Evolutionary conservation across 2,797 vertebrate genomes (phyloP).

Genomic region (Esox lucius): DNA sequence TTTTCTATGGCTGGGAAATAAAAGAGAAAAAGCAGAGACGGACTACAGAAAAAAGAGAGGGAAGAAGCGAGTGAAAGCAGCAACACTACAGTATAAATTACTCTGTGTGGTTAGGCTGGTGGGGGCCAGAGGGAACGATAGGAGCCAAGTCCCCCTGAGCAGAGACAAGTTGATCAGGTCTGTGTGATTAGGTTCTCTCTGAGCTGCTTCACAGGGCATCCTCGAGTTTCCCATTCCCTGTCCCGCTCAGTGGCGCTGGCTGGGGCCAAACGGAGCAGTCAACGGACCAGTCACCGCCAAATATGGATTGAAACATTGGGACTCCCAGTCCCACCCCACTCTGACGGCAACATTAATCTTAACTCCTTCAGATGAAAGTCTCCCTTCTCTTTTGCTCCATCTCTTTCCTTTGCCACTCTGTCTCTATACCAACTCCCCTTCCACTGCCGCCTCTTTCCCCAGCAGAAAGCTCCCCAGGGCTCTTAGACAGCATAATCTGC

Average conservation of each 20-base stretch:
- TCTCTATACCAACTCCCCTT: background rate
- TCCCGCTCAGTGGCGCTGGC: background rate
- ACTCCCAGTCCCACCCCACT: slow-evolving; percentile 18
- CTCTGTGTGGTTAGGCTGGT: background rate
- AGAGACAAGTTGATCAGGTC: background rate
- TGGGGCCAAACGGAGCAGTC: background rate
- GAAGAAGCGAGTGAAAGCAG: background rate
- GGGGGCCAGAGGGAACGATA: background rate
- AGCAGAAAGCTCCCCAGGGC: no score
- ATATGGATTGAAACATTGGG: slow-evolving; percentile 29
- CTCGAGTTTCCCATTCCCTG: background rate
- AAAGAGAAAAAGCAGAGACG: background rate
- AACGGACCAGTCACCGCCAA: background rate
- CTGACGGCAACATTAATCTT: slow-evolving; percentile 33
- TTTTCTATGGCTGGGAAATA: background rate
- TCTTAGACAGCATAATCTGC: background rate
- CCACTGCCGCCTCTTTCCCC: background rate
- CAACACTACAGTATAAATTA: no score
- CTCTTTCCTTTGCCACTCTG: background rate
- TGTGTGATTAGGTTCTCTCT: background rate
- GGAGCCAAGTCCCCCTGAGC: background rate
- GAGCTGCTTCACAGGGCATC: background rate
- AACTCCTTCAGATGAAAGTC: slow-evolving; percentile 13
- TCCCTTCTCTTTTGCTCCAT: background rate
- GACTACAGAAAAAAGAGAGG: background rate